Percentiles rank a stretch among this genome's conserved stretches.
Conservation (phyloP, 1,140 invertebrate genomes). For the Lepidurus arcticus region DNA sequence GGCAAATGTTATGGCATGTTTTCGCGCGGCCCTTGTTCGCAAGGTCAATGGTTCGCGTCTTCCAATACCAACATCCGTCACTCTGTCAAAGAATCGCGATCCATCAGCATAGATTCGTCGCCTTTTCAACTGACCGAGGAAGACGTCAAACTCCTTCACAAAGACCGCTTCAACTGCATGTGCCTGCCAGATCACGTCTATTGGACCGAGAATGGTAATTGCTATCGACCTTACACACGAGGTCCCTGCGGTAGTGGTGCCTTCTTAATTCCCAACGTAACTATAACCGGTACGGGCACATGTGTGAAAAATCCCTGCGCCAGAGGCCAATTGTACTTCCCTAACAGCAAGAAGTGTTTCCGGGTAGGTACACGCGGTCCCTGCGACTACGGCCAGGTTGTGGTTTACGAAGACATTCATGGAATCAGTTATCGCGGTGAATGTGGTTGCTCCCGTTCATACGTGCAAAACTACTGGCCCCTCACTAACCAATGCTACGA, state of each 20-base stretch:
- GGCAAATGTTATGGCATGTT: slow-evolving; percentile 62
- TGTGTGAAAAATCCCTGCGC: slow-evolving; percentile 62
- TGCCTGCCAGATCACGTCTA: slow-evolving; percentile 65
- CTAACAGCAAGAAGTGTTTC: slow-evolving; percentile 63
- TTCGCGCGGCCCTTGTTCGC: slow-evolving; percentile 32
- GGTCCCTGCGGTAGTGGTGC: slow-evolving; percentile 63
- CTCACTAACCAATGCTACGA: slow-evolving; percentile 34
- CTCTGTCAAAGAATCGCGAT: slow-evolving; percentile 58
- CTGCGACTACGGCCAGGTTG: slow-evolving; percentile 60
- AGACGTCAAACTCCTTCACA: slow-evolving; percentile 2
- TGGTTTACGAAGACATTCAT: slow-evolving; percentile 70
- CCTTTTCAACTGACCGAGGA: slow-evolving; percentile 25
- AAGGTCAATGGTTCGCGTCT: slow-evolving; percentile 52
- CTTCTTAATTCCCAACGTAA: slow-evolving; percentile 46
- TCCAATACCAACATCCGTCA: slow-evolving; percentile 39
- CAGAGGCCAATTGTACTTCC: slow-evolving; percentile 65
- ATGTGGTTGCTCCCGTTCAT: slow-evolving; percentile 55
- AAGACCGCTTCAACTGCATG: slow-evolving; percentile 46
- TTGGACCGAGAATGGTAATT: slow-evolving; percentile 56
- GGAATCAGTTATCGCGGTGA: slow-evolving; percentile 74
- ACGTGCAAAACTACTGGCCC: slow-evolving; percentile 36
- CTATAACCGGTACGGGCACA: slow-evolving; percentile 52
- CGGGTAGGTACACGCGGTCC: slow-evolving; percentile 65
- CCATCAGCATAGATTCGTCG: slow-evolving; percentile 42
- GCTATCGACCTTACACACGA: slow-evolving; percentile 66